Percentiles rank a stretch among this genome's conserved stretches.
phyloP scores from a whole-genome alignment of 2,113 vertebrate species.

The Ophiodon elongatus region DNA sequence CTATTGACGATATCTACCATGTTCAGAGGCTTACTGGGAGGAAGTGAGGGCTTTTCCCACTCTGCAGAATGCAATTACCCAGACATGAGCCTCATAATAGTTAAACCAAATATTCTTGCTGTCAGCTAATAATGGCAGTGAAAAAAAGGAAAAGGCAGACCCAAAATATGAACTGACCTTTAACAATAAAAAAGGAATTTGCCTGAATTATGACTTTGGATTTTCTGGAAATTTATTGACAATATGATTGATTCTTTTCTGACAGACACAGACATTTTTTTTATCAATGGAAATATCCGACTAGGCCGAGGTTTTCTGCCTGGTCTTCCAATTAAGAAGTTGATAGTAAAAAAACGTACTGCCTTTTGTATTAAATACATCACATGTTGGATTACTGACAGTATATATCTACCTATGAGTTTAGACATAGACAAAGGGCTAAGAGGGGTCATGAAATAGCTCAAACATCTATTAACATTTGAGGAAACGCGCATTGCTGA shows the following conservation, averaged over 20 bases:
- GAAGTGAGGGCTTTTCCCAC: slow-evolving; percentile 67
- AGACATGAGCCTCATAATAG: slow-evolving; percentile 67
- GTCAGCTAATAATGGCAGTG: slow-evolving; percentile 40
- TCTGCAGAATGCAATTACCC: slow-evolving; percentile 64
- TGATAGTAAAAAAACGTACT: slow-evolving; percentile 52
- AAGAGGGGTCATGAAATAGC: slow-evolving; percentile 46
- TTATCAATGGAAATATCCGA: slow-evolving; percentile 66
- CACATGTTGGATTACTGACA: slow-evolving; percentile 52
- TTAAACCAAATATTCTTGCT: slow-evolving; percentile 63
- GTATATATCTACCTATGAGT: slow-evolving; percentile 30
- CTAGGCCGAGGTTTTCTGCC: slow-evolving; percentile 43
- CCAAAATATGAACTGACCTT: slow-evolving; percentile 35
- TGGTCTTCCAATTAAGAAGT: slow-evolving; percentile 57
- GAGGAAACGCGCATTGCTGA: slow-evolving; percentile 46
- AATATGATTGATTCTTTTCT: slow-evolving; percentile 43
- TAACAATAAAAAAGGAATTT: slow-evolving; percentile 44
- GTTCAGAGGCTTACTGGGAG: slow-evolving; percentile 65
- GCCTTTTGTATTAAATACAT: slow-evolving; percentile 38
- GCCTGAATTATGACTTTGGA: slow-evolving; percentile 55
- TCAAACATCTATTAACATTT: slow-evolving; percentile 59
- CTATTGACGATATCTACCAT: slow-evolving; percentile 68
- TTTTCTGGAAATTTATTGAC: slow-evolving; percentile 45
- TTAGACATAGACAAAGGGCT: slow-evolving; percentile 44
- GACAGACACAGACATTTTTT: slow-evolving; percentile 28
- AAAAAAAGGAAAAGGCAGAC: neutral